Conservation (phyloP, 2,113 vertebrate genomes). For the Lepidothrix coronata region DNA sequence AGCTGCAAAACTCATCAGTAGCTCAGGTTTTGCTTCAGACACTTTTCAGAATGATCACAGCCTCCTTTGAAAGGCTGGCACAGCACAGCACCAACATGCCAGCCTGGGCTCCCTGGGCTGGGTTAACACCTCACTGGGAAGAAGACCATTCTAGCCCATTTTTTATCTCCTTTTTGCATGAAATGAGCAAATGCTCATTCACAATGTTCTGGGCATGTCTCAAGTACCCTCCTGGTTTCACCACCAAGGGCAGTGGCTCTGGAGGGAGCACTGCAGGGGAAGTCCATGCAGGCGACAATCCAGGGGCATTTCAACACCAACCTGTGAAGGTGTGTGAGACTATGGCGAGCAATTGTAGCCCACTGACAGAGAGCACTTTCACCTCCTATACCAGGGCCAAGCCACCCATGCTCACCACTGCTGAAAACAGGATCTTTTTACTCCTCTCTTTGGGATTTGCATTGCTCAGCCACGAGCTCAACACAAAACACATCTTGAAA, state of each 20-base stretch:
- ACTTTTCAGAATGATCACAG: not conserved
- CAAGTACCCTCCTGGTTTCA: not conserved
- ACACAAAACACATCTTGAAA: not conserved
- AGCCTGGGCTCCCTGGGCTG: not conserved
- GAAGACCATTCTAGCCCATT: not conserved
- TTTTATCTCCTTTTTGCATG: not conserved
- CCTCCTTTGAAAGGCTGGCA: not conserved
- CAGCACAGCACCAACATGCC: rapidly evolving
- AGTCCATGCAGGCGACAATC: not conserved
- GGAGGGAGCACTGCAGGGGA: not conserved
- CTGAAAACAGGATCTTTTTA: not conserved
- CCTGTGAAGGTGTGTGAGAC: not conserved
- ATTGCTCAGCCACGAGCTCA: not conserved
- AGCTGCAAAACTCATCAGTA: not conserved
- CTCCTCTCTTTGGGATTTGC: not conserved
- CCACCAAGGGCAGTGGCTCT: not conserved
- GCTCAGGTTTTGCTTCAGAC: not conserved
- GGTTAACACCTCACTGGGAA: not conserved
- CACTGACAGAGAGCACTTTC: not conserved
- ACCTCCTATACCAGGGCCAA: not conserved
- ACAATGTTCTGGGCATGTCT: not conserved
- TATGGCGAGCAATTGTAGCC: not conserved
- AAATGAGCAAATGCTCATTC: not conserved
- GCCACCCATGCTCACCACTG: not conserved
- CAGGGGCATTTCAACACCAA: not conserved